These are phyloP conservation scores for Saccostrea cuccullata DNA, from an alignment of 1,140 invertebrate species.

Conservation along the genomic window DNA sequence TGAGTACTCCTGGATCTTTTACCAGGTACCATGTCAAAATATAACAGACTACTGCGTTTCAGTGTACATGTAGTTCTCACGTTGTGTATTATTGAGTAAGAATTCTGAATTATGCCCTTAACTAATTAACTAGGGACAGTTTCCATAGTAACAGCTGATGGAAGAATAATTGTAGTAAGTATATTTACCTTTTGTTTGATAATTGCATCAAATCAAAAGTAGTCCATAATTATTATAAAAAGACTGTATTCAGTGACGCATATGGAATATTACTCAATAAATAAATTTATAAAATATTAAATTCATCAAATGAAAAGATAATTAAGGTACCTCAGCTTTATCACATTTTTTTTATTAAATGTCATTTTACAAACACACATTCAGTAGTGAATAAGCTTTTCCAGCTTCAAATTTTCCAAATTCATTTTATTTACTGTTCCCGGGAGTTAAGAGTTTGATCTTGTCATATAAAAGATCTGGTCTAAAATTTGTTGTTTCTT, in stretches of 20 bases:
- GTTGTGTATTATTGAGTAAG: background rate
- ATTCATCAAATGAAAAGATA: too few relatives aligned
- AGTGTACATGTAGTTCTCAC: background rate
- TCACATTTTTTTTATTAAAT: too few relatives aligned
- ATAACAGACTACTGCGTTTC: too few relatives aligned
- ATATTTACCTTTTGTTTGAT: background rate
- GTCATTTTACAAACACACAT: too few relatives aligned
- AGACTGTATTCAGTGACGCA: too few relatives aligned
- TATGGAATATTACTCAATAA: too few relatives aligned
- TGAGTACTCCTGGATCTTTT: too few relatives aligned
- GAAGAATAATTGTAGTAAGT: slow-evolving; percentile 95
- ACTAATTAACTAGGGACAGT: slow-evolving; percentile 86
- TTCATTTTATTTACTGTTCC: background rate
- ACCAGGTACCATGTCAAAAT: too few relatives aligned
- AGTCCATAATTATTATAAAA: too few relatives aligned
- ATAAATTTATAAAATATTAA: too few relatives aligned
- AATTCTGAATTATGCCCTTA: background rate
- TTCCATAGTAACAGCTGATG: slow-evolving; percentile 95
- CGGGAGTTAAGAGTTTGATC: background rate
- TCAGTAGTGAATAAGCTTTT: background rate
- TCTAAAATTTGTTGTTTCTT: slow-evolving; percentile 66
- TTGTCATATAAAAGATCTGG: background rate
- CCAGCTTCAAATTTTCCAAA: slow-evolving; percentile 12
- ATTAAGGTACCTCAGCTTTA: too few relatives aligned
- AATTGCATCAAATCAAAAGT: too few relatives aligned